Evolutionary conservation across 2,113 vertebrate genomes (phyloP).

Genomic region (Cinclus cinclus): DNA sequence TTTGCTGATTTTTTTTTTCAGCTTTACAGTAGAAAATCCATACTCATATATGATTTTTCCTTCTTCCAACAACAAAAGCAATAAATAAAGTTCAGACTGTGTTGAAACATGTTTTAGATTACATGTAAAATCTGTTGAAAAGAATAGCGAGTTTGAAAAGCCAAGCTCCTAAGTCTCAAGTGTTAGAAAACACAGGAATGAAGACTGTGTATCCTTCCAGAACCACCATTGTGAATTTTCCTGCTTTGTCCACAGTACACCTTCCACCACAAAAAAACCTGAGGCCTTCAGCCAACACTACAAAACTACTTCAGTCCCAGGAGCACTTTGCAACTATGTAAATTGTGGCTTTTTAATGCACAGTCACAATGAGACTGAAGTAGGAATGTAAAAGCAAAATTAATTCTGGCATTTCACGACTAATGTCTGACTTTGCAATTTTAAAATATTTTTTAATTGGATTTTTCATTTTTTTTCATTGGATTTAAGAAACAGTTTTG

Average conservation of each 20-base stretch:
- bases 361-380: neutral
- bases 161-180: neutral
- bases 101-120: neutral
- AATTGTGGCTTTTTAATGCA: neutral
- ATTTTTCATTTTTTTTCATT: neutral
- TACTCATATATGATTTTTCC: neutral
- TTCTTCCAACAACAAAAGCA: conserved; percentile 9
- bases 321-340: neutral
- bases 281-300: neutral
- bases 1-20: neutral
- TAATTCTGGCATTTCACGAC: neutral
- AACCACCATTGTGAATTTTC: neutral
- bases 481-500: neutral
- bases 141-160: neutral
- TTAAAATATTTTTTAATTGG: neutral
- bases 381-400: neutral
- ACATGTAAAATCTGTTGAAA: conserved; percentile 8
- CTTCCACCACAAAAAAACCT: neutral
- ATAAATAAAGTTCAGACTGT: neutral
- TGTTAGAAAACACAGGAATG: neutral
- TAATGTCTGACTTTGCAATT: neutral
- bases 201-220: neutral
- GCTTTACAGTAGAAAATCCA: neutral
- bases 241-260: neutral
- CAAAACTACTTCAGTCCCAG: neutral